Percentiles rank a stretch among this genome's conserved stretches.
These are phyloP conservation scores for Apeltes quadracus DNA, from an alignment of 2,113 vertebrate genomes.

Conservation along the genomic window DNA sequence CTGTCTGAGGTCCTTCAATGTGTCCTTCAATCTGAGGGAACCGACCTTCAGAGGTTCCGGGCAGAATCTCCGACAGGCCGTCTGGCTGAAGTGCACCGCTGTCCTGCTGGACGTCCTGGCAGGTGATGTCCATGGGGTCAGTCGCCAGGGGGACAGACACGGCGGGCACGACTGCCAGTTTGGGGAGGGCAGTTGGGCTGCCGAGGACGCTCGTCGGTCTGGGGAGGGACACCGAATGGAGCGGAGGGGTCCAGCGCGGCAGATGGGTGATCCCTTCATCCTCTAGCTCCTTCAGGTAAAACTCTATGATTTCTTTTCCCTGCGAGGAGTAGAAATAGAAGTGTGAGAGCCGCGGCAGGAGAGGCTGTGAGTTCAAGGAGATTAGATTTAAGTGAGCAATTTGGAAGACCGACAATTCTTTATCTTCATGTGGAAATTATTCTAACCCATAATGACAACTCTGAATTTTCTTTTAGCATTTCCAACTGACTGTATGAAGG, in stretches of 20 bases:
- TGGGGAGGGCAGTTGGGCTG: slow-evolving; percentile 68
- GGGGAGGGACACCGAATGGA: slow-evolving; percentile 39
- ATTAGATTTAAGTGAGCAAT: not conserved
- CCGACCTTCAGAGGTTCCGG: slow-evolving; percentile 87
- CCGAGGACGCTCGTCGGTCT: slow-evolving; percentile 64
- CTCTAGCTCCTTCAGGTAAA: slow-evolving; percentile 91
- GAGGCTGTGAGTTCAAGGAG: not conserved
- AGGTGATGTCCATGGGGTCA: slow-evolving; percentile 75
- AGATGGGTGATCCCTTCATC: slow-evolving; percentile 88
- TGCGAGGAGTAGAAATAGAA: slow-evolving; percentile 50
- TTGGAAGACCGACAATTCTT: not conserved
- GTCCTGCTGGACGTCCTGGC: slow-evolving; percentile 67
- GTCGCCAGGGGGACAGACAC: slow-evolving; percentile 38
- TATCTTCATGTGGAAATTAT: not conserved
- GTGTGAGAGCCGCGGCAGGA: not conserved
- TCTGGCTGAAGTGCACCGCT: slow-evolving; percentile 71
- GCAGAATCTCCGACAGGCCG: slow-evolving; percentile 75
- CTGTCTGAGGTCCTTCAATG: too few species aligned
- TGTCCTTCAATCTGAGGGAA: not conserved
- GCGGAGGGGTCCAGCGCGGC: slow-evolving; percentile 86
- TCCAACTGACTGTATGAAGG: not conserved
- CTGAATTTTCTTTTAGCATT: not conserved
- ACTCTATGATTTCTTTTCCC: slow-evolving; percentile 98
- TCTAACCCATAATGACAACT: not conserved
- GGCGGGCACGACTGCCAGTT: slow-evolving; percentile 35